A percentile compares a stretch with the other conserved stretches of the same genome.
Conservation (phyloP, 2,888 invertebrate species). For the Drosophila neotestacea region DNA sequence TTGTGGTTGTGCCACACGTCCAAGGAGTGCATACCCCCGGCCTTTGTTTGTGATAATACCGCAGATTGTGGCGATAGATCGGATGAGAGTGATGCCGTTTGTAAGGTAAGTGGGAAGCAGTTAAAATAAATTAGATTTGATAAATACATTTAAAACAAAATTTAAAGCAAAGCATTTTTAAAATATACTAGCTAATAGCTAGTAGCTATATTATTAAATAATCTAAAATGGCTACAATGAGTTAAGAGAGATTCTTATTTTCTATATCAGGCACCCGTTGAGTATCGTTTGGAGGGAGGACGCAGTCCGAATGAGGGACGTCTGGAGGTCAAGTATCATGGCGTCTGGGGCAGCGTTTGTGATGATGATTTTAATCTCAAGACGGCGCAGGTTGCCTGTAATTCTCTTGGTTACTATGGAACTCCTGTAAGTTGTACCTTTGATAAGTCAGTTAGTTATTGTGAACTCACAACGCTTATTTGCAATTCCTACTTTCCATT, state of each 20-base stretch:
- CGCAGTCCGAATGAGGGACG: slow-evolving; percentile 87
- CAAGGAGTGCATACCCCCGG: slow-evolving; percentile 87
- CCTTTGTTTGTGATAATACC: slow-evolving; percentile 89
- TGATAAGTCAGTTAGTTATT: background rate
- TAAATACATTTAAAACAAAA: too few relatives aligned
- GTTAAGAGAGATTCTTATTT: too few relatives aligned
- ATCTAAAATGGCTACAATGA: too few relatives aligned
- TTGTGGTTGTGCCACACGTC: slow-evolving; percentile 88
- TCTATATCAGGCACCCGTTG: slow-evolving; percentile 83
- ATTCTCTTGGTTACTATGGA: slow-evolving; percentile 87
- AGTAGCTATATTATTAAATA: too few relatives aligned
- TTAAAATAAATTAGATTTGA: too few relatives aligned
- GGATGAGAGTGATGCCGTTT: slow-evolving; percentile 87
- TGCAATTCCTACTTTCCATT: background rate
- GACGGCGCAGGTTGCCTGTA: slow-evolving; percentile 89
- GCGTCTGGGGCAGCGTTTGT: slow-evolving; percentile 92
- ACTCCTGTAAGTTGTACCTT: slow-evolving; percentile 77
- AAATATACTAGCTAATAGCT: too few relatives aligned
- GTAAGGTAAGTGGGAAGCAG: slow-evolving; percentile 85
- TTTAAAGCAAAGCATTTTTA: too few relatives aligned
- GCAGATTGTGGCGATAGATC: slow-evolving; percentile 88
- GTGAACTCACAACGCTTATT: too few relatives aligned
- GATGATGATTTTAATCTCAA: slow-evolving; percentile 90
- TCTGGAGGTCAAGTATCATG: slow-evolving; percentile 89
- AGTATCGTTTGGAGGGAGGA: slow-evolving; percentile 88